Conservation (phyloP, 2,113 vertebrate genomes). For the Oryzias curvinotus region DNA sequence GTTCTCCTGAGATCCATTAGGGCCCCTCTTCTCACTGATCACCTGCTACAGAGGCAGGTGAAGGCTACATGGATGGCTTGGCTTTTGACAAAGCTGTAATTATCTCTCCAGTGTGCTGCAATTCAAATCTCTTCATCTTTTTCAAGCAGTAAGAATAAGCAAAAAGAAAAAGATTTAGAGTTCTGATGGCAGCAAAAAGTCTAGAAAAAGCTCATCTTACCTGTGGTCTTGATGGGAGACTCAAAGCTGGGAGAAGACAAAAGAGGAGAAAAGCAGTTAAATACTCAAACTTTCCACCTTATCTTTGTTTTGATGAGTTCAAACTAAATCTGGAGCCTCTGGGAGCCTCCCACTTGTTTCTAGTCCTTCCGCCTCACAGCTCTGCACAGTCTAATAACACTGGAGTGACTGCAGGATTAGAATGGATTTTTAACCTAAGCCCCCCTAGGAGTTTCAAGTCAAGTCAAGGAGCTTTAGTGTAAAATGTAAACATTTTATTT, state of each 20-base stretch:
- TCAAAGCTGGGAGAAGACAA: slow-evolving; percentile 66
- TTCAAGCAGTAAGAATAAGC: background rate
- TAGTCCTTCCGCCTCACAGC: slow-evolving; percentile 30
- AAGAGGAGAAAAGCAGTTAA: slow-evolving; percentile 41
- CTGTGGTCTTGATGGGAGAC: slow-evolving; percentile 77
- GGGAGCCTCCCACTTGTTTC: slow-evolving; percentile 30
- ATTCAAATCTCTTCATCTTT: slow-evolving; percentile 12
- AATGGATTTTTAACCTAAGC: slow-evolving; percentile 70
- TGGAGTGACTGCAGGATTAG: slow-evolving; percentile 49
- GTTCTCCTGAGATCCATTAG: slow-evolving; percentile 46
- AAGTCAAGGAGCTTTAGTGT: slow-evolving; percentile 17
- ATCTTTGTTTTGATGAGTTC: slow-evolving; percentile 25
- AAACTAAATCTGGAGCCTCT: slow-evolving; percentile 40
- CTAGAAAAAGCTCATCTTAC: slow-evolving; percentile 50
- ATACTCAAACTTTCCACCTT: slow-evolving; percentile 32
- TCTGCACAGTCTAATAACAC: slow-evolving; percentile 43
- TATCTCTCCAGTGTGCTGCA: slow-evolving; percentile 22
- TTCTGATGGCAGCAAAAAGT: background rate
- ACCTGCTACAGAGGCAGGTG: slow-evolving; percentile 24
- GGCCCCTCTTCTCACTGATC: slow-evolving; percentile 18
- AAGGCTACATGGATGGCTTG: slow-evolving; percentile 11
- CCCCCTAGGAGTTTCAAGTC: slow-evolving; percentile 43
- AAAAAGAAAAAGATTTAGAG: background rate
- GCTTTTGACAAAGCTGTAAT: slow-evolving; percentile 34
- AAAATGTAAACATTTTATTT: slow-evolving; percentile 24